Conservation (phyloP, 2,797 vertebrate genomes). For the Telmatherina bonti region DNA sequence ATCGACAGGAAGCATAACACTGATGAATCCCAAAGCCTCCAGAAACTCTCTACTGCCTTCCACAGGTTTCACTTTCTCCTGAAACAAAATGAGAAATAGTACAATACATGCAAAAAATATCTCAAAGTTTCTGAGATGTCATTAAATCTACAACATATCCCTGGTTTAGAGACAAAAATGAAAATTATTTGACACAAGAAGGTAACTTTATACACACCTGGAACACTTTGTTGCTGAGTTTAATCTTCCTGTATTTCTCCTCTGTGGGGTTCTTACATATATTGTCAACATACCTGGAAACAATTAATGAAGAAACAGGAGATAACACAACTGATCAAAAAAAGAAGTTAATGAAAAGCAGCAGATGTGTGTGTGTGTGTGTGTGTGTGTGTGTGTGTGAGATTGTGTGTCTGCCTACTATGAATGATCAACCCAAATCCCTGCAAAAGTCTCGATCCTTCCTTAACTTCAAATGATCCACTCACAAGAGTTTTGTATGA, state of each 20-base stretch:
- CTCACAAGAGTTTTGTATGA: too few relatives aligned
- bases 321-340: neutral
- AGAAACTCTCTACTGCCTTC: conserved; percentile 92
- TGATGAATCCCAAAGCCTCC: conserved; percentile 90
- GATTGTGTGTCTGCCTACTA: too few relatives aligned
- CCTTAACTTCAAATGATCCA: too few relatives aligned
- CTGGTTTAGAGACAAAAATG: neutral
- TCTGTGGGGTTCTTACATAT: conserved; percentile 93
- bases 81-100: conserved; percentile 13
- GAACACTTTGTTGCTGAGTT: conserved; percentile 93
- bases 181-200: neutral
- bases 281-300: conserved; percentile 92
- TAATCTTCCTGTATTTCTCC: conserved; percentile 93
- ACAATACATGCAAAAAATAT: neutral
- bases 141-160: neutral
- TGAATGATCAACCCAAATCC: too few relatives aligned
- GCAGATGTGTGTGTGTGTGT: neutral
- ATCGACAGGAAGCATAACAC: conserved; percentile 80
- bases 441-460: too few relatives aligned
- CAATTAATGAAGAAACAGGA: conserved; percentile 2
- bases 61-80: conserved; percentile 91
- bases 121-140: neutral
- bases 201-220: conserved; percentile 80
- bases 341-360: neutral
- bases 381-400: too few relatives aligned